Conservation (phyloP, 2,797 vertebrate species). For the Diceros bicornis region DNA sequence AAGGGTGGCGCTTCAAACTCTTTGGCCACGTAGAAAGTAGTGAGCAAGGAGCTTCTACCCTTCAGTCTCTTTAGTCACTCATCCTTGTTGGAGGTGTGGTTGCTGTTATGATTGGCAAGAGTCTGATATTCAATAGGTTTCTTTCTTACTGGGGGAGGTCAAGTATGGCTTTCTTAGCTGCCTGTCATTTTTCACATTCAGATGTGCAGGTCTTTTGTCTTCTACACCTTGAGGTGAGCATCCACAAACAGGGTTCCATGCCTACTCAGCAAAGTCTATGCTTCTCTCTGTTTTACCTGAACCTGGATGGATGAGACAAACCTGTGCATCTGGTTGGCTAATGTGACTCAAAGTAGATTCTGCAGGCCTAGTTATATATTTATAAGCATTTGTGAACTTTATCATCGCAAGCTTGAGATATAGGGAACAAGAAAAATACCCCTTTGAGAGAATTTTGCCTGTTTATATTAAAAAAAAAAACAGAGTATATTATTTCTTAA, state of each 20-base stretch:
- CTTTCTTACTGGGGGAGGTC: neutral
- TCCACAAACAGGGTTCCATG: neutral
- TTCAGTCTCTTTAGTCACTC: neutral
- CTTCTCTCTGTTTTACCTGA: neutral
- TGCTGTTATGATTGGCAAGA: neutral
- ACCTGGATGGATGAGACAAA: neutral
- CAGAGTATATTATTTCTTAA: neutral
- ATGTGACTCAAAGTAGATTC: neutral
- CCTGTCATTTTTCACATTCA: neutral
- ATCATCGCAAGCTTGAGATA: neutral
- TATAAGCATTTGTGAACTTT: neutral
- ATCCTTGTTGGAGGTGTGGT: too few relatives aligned
- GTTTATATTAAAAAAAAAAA: neutral
- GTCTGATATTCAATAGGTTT: neutral
- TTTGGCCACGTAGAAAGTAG: neutral
- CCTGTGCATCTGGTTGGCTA: too few relatives aligned
- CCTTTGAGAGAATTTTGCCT: neutral
- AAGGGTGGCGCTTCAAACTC: neutral
- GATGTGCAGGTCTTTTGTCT: neutral
- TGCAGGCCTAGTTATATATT: neutral
- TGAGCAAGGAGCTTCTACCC: too few relatives aligned
- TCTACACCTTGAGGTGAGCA: neutral
- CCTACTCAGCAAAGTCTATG: too few relatives aligned
- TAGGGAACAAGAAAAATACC: neutral
- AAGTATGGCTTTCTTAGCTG: neutral